Base-by-base conservation (phyloP, 2,797 vertebrate genomes). In the Chelmon rostratus region DNA sequence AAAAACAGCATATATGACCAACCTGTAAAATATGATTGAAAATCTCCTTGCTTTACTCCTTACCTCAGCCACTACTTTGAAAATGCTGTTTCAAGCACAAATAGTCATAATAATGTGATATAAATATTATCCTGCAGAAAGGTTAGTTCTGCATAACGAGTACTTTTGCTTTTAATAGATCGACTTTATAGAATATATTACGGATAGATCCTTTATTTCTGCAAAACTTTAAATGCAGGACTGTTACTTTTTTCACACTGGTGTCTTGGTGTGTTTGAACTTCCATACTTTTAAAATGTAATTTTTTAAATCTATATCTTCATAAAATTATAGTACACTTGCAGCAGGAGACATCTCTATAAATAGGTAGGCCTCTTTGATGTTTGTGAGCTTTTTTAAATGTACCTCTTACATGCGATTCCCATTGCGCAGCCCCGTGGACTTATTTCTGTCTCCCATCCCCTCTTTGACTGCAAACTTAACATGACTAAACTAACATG, bases 401-500 rank as follows among this genome's bases (percentile, higher is more conserved):
- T 42, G 21, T 12, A 13, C n/a, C 21, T 23, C 31, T 78, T 52
- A 16, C 11, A 59, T 69, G 10, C 54, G 61, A 68, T 82, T 63
- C 50, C 6, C 18, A 54, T 13, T 63, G 21, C 28, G 58, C 4
- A 46, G 46, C 69, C 33, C 65, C 35, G 33, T 18, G 46, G 9
- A 61, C 35, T 70, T 78, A 67, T 82, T 81, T 79, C 37, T 68
- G 73, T 70, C 21, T 28, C 50, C 35, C 18, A 25, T 67, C 40
- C 50, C 73, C 66, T 67, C 53, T 54, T 68, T 75, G 50, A 73
- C 76, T 28, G 16, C 35, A 61, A 67, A 64, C 71, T 62, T 62
- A 78, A 31, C 28, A 3, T 31, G 28, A 31, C 28, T 31, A 85
- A 82, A 69, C 78, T 58, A 90, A 88, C 76, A 81, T 80, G 38